Percentiles rank a stretch among this genome's conserved stretches.
These are phyloP conservation scores for Heliocidaris erythrogramma DNA, from an alignment of 35 echinoderm and acorn worm species.

Conservation along the genomic window DNA sequence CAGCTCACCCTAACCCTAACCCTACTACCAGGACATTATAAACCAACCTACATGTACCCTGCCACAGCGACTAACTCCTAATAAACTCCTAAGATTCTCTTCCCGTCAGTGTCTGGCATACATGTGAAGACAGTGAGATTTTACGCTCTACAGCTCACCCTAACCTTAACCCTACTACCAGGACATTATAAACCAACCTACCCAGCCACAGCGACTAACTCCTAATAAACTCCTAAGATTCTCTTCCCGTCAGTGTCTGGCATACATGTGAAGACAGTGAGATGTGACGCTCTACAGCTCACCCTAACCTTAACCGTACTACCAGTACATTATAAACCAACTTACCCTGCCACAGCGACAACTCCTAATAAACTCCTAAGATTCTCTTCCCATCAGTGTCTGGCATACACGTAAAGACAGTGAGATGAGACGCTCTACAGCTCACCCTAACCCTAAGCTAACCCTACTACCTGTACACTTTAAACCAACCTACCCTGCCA, in stretches of 20 bases:
- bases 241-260: slow-evolving; percentile 70
- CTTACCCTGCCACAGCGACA: slow-evolving; percentile 81
- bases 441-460: neutral
- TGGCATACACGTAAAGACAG: slow-evolving; percentile 61
- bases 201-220: slow-evolving; percentile 77
- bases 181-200: slow-evolving; percentile 43
- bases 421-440: slow-evolving; percentile 63
- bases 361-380: slow-evolving; percentile 61
- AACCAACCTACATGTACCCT: neutral
- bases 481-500: neutral
- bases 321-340: neutral
- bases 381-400: slow-evolving; percentile 66
- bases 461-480: too few relatives aligned
- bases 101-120: too few relatives aligned
- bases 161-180: too few relatives aligned
- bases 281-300: slow-evolving; percentile 66
- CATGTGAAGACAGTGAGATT: too few relatives aligned
- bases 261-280: slow-evolving; percentile 69
- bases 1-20: neutral
- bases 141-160: too few relatives aligned
- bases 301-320: neutral
- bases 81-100: too few relatives aligned
- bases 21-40: too few relatives aligned
- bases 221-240: slow-evolving; percentile 66
- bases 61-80: too few relatives aligned